Evolutionary conservation across 2,888 invertebrate species (phyloP), one percentile per base, ranked within the genome.

Genomic region (Eupelmus urozonus): DNA sequence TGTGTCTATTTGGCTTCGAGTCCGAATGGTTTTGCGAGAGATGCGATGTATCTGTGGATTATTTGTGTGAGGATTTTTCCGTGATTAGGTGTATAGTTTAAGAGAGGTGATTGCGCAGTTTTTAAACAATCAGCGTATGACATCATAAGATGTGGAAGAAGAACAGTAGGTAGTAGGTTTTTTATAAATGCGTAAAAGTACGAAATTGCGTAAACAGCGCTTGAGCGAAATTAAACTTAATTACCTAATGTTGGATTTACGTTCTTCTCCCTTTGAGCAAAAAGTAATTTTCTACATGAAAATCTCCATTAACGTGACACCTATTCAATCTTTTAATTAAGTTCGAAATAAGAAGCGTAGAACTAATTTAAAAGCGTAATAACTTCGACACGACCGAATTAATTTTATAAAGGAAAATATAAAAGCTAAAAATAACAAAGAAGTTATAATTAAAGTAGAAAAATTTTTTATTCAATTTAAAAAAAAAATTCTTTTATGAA

Each of bases 321-420:
- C 9, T 34, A 5, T 34, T 34, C 34, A 34, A 34, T 34, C 9
- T 34, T 34, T 34, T 49, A n/a, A n/a, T n/a, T n/a, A 49, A 49
- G 49, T 49, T 49, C 49, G n/a, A n/a, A 49, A 49, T 16, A n/a
- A 16, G n/a, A 57, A 57, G 53, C 9, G 20, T 9, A 53, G 7
- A 20, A 57, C 25, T 11, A 57, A 23, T 53, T 57, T 57, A 25
- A 57, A 25, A 57, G 16, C 20, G 25, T 57, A 57, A 57, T 57
- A 25, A 11, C 23, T 57, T 57, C 20, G 57, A 57, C 25, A 25
- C 13, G 25, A 13, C 20, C 20, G 11, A 25, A 9, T 25, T 57
- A 1, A 57, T 57, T 57, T 13, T 57, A 16, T 25, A 55, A 27
- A n/a, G 53, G 7, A 53, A 18, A 57, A 57, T 27, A 2, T 49